phyloP scores from a whole-genome alignment of 2,797 vertebrate species.

The Syncerus caffer region DNA sequence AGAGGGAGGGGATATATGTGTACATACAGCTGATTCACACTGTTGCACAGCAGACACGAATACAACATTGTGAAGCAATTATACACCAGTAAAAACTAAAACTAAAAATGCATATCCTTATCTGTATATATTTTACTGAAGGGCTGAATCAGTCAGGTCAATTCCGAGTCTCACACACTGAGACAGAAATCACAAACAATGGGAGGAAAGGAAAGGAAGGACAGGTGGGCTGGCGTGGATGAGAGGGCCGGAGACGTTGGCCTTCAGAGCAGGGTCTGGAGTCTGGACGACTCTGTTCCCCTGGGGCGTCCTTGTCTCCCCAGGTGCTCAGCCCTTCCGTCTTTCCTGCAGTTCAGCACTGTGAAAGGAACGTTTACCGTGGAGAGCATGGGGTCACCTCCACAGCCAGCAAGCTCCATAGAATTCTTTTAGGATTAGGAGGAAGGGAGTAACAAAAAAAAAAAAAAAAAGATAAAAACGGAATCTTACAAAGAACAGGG shows the following conservation, averaged over 20 bases:
- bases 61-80: not conserved
- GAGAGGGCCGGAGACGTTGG: not conserved
- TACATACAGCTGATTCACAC: not conserved
- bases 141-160: not conserved
- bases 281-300: not conserved
- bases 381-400: not conserved
- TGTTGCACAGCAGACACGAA: not conserved
- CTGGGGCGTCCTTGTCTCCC: not conserved
- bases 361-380: not conserved
- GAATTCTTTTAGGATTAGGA: slow-evolving; percentile 6
- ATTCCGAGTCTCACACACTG: not conserved
- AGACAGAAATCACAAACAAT: not conserved
- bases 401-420: not conserved
- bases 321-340: not conserved
- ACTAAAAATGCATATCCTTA: not conserved
- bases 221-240: not conserved
- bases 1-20: not conserved
- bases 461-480: not conserved
- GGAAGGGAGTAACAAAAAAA: not conserved
- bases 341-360: not conserved
- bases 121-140: not conserved
- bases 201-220: not conserved
- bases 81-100: not conserved
- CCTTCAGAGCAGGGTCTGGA: not conserved
- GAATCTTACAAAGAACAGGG: not conserved